Evolutionary conservation across 2,888 invertebrate species (phyloP).

Genomic region (Alsophila aescularia): DNA sequence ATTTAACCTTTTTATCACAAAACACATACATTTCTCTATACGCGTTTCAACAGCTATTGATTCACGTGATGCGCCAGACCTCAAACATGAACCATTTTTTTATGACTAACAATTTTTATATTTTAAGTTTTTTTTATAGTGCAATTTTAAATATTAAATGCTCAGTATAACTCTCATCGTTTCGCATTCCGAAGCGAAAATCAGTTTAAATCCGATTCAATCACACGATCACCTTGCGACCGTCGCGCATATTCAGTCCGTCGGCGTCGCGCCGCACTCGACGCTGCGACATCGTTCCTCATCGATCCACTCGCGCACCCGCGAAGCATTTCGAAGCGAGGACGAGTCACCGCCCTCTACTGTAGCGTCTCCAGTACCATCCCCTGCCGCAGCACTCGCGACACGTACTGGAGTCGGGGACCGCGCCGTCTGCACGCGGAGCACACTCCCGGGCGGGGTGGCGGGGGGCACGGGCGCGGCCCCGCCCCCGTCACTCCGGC

Average conservation of each 20-base stretch:
- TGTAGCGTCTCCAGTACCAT: not conserved
- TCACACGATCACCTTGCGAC: constrained; percentile 40
- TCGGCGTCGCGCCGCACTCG: not conserved
- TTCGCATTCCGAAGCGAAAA: constrained; percentile 44
- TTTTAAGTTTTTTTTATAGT: constrained; percentile 47
- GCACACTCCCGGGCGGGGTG: no score
- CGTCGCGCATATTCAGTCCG: not conserved
- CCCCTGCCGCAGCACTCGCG: not conserved
- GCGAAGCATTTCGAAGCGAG: not conserved
- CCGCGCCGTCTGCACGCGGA: no score
- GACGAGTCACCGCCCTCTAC: not conserved
- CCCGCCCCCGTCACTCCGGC: not conserved
- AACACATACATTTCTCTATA: constrained; percentile 1
- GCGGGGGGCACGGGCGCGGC: not conserved
- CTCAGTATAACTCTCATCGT: constrained; percentile 47
- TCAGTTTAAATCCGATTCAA: constrained; percentile 40
- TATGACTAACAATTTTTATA: constrained; percentile 46
- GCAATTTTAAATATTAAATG: constrained; percentile 62
- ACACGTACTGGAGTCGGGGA: no score
- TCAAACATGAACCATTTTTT: constrained; percentile 43
- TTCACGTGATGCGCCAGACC: constrained; percentile 43
- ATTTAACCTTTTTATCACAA: constrained; percentile 2
- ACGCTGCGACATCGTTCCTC: not conserved
- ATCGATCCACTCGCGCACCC: not conserved
- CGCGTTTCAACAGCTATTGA: not conserved